Conservation (phyloP, 2,888 invertebrate genomes). For the Epinotia demarniana region DNA sequence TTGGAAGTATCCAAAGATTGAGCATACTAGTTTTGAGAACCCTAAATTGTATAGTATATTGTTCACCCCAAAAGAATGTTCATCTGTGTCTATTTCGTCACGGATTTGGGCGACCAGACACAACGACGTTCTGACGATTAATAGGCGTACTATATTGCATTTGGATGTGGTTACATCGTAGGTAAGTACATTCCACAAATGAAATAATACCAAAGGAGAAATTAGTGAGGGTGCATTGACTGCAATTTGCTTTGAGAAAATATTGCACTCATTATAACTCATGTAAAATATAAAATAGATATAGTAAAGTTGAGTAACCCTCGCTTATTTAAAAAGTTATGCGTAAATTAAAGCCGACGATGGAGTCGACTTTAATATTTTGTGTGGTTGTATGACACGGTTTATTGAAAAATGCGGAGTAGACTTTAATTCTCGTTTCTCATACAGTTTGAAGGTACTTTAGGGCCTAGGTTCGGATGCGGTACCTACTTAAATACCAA, state of each 20-base stretch:
- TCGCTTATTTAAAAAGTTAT: constrained; percentile 58
- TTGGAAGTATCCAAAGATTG: background rate
- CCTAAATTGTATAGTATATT: background rate
- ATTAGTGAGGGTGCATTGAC: background rate
- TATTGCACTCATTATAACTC: background rate
- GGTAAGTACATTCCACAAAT: background rate
- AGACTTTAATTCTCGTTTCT: background rate
- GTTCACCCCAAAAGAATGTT: background rate
- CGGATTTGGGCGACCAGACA: background rate
- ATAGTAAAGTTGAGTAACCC: constrained; percentile 48
- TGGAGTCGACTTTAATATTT: constrained; percentile 62
- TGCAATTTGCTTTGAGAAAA: background rate
- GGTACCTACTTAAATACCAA: too few relatives aligned
- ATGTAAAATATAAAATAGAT: constrained; percentile 14
- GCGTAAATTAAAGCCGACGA: constrained; percentile 55
- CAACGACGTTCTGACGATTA: background rate
- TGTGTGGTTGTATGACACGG: constrained; percentile 50
- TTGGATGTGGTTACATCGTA: background rate
- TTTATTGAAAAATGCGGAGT: constrained; percentile 10
- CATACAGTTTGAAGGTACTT: background rate
- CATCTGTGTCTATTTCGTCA: background rate
- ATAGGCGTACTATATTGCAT: background rate
- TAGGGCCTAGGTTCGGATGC: too few relatives aligned
- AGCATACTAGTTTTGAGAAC: background rate
- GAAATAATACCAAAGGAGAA: background rate